Conservation (phyloP, 1,140 invertebrate genomes). For the roundworm (Caenorhabditis elegans) region WBcel235 BX284602.5:801001-801500, state of each 20-base stretch:
- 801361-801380: background rate
- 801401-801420: no score
- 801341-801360: background rate
- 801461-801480: no score
- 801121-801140: background rate
- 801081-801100: constrained; percentile 21
- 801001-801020: background rate
- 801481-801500: no score
- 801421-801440: no score
- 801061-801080: no score
- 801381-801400: background rate
- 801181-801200: no score
- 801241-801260: no score
- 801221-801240: no score
- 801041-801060: no score
- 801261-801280: background rate
- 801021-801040: background rate
- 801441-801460: no score
- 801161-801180: background rate
- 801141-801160: constrained; percentile 26
- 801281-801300: background rate
- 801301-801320: background rate
- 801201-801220: no score
- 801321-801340: background rate
- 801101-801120: background rate